These are phyloP conservation scores for Alethe castanea DNA, from an alignment of 2,113 vertebrate species.

Conservation along the genomic window DNA sequence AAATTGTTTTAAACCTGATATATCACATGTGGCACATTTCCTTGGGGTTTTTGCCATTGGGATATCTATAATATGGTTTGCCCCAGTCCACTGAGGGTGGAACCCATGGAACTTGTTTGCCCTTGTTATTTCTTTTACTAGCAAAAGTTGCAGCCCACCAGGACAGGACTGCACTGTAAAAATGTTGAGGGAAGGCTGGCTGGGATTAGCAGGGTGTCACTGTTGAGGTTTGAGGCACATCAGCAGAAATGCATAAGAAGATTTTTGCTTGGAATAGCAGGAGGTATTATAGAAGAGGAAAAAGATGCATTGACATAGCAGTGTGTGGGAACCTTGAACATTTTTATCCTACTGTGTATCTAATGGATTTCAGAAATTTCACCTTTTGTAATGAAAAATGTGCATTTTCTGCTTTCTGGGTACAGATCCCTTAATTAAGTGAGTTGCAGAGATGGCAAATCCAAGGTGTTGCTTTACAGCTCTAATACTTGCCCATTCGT, in stretches of 20 bases:
- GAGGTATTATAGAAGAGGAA: slow-evolving; percentile 9
- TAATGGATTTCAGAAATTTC: slow-evolving; percentile 57
- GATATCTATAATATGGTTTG: neutral
- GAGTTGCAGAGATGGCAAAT: slow-evolving; percentile 59
- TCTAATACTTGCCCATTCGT: neutral
- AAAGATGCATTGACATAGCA: slow-evolving; percentile 42
- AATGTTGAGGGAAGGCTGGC: slow-evolving; percentile 2
- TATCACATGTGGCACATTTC: neutral
- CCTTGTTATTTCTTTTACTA: neutral
- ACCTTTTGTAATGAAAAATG: slow-evolving; percentile 45
- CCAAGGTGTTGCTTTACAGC: slow-evolving; percentile 44
- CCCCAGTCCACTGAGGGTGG: neutral
- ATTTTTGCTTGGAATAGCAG: slow-evolving; percentile 40
- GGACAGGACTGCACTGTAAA: neutral
- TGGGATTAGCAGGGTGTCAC: slow-evolving; percentile 22
- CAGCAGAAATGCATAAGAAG: slow-evolving; percentile 47
- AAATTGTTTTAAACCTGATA: neutral
- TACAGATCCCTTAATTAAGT: slow-evolving; percentile 54
- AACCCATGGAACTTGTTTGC: neutral
- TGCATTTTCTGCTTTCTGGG: slow-evolving; percentile 38
- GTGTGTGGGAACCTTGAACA: slow-evolving; percentile 19
- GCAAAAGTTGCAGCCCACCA: neutral
- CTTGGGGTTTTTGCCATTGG: neutral
- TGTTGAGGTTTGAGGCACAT: slow-evolving; percentile 26
- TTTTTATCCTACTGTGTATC: slow-evolving; percentile 58